These are phyloP conservation scores for Acrobasis consociella DNA, from an alignment of 2,888 invertebrate species.

Conservation along the genomic window DNA sequence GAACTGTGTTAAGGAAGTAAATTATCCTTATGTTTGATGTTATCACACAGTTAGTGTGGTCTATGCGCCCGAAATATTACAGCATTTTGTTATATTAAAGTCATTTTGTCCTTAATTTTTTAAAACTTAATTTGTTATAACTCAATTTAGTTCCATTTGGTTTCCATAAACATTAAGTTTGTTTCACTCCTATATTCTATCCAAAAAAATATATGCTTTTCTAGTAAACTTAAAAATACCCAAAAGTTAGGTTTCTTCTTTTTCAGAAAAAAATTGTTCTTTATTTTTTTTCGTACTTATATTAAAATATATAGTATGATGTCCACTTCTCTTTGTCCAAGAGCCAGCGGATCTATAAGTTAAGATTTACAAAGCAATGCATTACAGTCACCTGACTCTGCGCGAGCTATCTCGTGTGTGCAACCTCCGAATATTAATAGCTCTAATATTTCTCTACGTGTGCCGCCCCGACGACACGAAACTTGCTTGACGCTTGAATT, in stretches of 20 bases:
- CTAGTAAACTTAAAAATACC: too few relatives aligned
- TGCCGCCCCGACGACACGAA: slow-evolving; percentile 63
- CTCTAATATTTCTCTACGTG: slow-evolving; percentile 69
- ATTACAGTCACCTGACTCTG: slow-evolving; percentile 62
- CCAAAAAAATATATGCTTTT: neutral
- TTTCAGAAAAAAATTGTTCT: too few relatives aligned
- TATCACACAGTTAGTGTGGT: too few relatives aligned
- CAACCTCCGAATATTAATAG: slow-evolving; percentile 75
- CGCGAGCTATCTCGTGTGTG: slow-evolving; percentile 65
- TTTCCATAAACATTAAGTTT: too few relatives aligned
- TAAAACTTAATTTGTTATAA: too few relatives aligned
- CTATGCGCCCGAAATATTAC: too few relatives aligned
- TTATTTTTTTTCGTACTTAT: neutral
- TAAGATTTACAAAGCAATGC: slow-evolving; percentile 47
- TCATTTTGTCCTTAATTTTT: too few relatives aligned
- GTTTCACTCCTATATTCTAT: neutral
- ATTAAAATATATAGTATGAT: slow-evolving; percentile 3
- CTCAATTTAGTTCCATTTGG: too few relatives aligned
- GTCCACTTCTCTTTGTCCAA: slow-evolving; percentile 21
- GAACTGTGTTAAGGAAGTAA: too few relatives aligned
- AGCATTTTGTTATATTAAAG: too few relatives aligned
- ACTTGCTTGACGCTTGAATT: slow-evolving; percentile 64
- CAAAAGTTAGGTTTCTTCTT: too few relatives aligned
- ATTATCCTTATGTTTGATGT: too few relatives aligned
- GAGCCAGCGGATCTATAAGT: slow-evolving; percentile 33